These are phyloP conservation scores for Rhamnusium bicolor DNA, from an alignment of 2,888 invertebrate species.

Conservation along the genomic window DNA sequence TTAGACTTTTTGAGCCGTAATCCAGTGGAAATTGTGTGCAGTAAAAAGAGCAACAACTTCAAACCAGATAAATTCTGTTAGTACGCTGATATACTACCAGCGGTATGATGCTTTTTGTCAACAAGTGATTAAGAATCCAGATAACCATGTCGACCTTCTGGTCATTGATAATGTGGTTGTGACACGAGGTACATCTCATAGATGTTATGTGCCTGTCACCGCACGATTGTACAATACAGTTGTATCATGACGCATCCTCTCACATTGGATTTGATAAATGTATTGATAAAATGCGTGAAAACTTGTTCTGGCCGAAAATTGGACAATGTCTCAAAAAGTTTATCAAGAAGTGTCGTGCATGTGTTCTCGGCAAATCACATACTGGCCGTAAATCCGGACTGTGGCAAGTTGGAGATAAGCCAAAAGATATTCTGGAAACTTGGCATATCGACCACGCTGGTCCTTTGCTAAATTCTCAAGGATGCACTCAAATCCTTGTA, in stretches of 20 bases:
- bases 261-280: no score
- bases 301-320: background rate
- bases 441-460: constrained; percentile 54
- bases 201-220: no score
- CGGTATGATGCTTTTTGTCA: background rate
- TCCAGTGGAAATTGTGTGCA: no score
- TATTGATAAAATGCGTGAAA: no score
- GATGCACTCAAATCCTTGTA: no score
- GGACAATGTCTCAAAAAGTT: background rate
- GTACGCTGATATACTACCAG: background rate
- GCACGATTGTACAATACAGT: background rate
- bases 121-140: background rate
- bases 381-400: constrained; percentile 41
- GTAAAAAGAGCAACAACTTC: no score
- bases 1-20: no score
- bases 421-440: constrained; percentile 40
- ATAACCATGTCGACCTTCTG: background rate
- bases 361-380: constrained; percentile 44
- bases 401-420: constrained; percentile 47
- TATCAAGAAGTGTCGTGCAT: background rate
- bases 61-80: no score
- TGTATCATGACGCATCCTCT: no score
- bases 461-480: constrained; percentile 37
- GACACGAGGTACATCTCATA: background rate
- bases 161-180: background rate